These are phyloP conservation scores for Psilanteris sp. DNA, from an alignment of 1,140 invertebrate genomes.

Conservation along the genomic window DNA sequence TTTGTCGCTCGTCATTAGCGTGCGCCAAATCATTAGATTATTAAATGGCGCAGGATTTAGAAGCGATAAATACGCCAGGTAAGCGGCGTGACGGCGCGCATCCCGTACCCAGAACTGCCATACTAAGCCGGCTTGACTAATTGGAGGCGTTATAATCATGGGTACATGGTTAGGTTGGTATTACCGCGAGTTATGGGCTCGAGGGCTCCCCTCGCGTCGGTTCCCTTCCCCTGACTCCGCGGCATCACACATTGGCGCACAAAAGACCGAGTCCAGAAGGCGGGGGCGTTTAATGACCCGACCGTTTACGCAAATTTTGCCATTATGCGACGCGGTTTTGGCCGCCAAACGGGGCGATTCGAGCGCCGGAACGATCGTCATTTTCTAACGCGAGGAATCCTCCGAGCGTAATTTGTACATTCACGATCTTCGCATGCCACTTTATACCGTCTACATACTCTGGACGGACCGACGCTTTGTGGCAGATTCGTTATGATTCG, in stretches of 20 bases:
- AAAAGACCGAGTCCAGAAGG: slow-evolving; percentile 65
- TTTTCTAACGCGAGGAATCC: slow-evolving; percentile 68
- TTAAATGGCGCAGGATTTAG: slow-evolving; percentile 52
- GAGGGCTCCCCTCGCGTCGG: slow-evolving; percentile 52
- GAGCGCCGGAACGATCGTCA: slow-evolving; percentile 68
- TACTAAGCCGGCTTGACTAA: slow-evolving; percentile 80
- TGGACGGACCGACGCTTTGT: slow-evolving; percentile 14
- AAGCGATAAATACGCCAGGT: slow-evolving; percentile 52
- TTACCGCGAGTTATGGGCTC: slow-evolving; percentile 80
- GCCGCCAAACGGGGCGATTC: slow-evolving; percentile 73
- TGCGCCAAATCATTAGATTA: slow-evolving; percentile 49
- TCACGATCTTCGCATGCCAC: slow-evolving; percentile 59
- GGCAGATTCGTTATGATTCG: slow-evolving; percentile 10
- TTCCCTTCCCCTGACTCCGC: slow-evolving; percentile 11
- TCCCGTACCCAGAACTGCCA: slow-evolving; percentile 71
- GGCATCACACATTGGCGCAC: slow-evolving; percentile 68
- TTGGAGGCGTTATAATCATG: slow-evolving; percentile 81
- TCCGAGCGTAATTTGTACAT: slow-evolving; percentile 55
- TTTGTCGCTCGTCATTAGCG: slow-evolving; percentile 46
- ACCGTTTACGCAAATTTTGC: slow-evolving; percentile 81
- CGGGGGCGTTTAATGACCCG: slow-evolving; percentile 76
- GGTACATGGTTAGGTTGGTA: slow-evolving; percentile 80
- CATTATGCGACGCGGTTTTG: slow-evolving; percentile 79
- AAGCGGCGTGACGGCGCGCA: slow-evolving; percentile 60
- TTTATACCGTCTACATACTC: slow-evolving; percentile 41